These are phyloP conservation scores for Hanleya hanleyi DNA, from an alignment of 2,888 invertebrate genomes.

Conservation along the genomic window DNA sequence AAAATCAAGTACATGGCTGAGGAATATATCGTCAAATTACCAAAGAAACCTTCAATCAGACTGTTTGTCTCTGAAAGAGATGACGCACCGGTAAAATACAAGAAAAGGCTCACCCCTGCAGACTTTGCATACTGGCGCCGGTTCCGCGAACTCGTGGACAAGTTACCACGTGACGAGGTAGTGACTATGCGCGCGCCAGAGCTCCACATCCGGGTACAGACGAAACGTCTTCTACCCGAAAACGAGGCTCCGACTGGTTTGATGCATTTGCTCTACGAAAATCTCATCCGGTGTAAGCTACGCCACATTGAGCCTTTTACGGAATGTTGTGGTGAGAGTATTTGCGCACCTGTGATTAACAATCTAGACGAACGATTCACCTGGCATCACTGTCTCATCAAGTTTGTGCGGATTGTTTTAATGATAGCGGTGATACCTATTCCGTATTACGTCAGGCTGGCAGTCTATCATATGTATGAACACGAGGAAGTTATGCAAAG, in stretches of 20 bases:
- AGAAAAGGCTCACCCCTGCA: constrained; percentile 51
- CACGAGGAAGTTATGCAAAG: constrained; percentile 55
- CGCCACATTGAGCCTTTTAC: constrained; percentile 63
- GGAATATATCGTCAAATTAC: constrained; percentile 65
- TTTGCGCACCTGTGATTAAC: constrained; percentile 48
- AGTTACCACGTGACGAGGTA: constrained; percentile 51
- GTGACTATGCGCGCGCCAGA: constrained; percentile 55
- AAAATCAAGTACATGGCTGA: constrained; percentile 62
- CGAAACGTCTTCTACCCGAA: constrained; percentile 62
- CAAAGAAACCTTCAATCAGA: constrained; percentile 55
- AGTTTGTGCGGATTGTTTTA: constrained; percentile 51
- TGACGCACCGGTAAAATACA: constrained; percentile 51
- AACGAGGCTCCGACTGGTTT: constrained; percentile 65
- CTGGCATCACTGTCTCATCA: constrained; percentile 57
- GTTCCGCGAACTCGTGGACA: constrained; percentile 48
- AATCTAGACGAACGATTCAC: constrained; percentile 42
- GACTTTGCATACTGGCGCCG: constrained; percentile 55
- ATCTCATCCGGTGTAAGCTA: constrained; percentile 64
- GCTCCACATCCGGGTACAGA: constrained; percentile 60
- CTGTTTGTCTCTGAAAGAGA: constrained; percentile 56
- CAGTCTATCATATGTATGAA: constrained; percentile 67
- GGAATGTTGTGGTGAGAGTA: constrained; percentile 63
- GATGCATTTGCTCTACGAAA: constrained; percentile 60
- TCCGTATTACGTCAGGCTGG: constrained; percentile 64
- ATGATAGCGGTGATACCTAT: constrained; percentile 60